Conservation (phyloP, 2,888 invertebrate species). For the Pterobdella sp. region DNA sequence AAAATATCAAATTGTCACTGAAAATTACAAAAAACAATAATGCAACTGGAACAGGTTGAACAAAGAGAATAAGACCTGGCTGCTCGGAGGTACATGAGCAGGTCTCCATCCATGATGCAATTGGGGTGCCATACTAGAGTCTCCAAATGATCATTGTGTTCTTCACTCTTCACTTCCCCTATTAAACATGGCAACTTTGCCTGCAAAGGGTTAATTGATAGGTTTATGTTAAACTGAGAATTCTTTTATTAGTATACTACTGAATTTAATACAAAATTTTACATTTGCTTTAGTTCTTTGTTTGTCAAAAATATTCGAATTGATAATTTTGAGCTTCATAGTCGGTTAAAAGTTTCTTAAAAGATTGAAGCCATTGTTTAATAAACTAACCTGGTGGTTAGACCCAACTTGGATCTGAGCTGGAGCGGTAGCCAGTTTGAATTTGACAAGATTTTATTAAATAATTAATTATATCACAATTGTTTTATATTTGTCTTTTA, state of each 20-base stretch:
- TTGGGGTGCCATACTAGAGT: constrained; percentile 87
- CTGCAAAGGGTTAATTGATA: constrained; percentile 50
- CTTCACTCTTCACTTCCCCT: constrained; percentile 48
- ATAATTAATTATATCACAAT: neutral
- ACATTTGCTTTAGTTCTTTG: neutral
- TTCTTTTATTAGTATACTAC: too few species aligned
- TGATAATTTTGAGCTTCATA: neutral
- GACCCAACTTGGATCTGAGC: constrained; percentile 58
- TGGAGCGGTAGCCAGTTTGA: constrained; percentile 55
- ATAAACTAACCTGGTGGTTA: constrained; percentile 36
- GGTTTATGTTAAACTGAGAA: neutral
- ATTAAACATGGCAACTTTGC: constrained; percentile 61
- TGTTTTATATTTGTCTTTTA: neutral
- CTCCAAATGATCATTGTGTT: constrained; percentile 60
- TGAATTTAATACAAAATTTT: too few species aligned
- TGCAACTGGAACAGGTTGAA: too few species aligned
- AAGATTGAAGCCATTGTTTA: neutral
- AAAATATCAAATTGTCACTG: too few species aligned
- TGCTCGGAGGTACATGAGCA: constrained; percentile 92
- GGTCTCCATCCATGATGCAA: constrained; percentile 81
- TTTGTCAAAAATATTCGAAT: neutral
- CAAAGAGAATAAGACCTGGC: too few species aligned
- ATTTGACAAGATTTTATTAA: neutral
- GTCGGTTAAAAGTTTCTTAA: neutral
- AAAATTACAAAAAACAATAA: too few species aligned